Conservation (phyloP, 2,888 invertebrate genomes). For the Mimas tiliae region DNA sequence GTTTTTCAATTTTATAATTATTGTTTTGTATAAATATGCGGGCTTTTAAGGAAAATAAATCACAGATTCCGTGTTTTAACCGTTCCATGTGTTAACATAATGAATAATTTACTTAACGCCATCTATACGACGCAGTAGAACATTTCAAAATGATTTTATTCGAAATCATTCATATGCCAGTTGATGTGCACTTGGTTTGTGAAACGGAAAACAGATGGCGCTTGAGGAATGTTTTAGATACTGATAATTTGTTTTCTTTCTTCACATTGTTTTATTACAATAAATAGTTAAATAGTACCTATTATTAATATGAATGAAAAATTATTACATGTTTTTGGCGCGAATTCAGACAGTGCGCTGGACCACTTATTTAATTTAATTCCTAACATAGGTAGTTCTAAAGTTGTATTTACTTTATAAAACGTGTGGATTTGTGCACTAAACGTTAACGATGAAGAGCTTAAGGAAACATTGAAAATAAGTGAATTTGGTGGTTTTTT, state of each 20-base stretch:
- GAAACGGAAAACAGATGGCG: conserved; percentile 16
- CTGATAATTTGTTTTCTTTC: background rate
- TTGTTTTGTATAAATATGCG: background rate
- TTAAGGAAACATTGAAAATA: no score
- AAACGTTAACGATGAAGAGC: no score
- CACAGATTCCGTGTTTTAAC: background rate
- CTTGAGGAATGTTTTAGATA: background rate
- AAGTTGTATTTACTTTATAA: no score
- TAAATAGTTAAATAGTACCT: no score
- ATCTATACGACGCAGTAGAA: conserved; percentile 8
- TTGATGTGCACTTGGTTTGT: conserved; percentile 10
- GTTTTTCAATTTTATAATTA: conserved; percentile 41
- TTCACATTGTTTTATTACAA: no score
- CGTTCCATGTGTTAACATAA: background rate
- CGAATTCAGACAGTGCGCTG: no score
- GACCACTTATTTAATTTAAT: no score
- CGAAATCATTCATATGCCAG: conserved; percentile 6
- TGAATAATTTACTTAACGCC: background rate
- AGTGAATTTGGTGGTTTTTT: no score
- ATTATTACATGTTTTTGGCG: background rate
- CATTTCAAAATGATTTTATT: conserved; percentile 1
- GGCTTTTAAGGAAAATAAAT: background rate
- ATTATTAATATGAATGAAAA: background rate
- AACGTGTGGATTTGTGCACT: no score
- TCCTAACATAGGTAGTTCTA: no score